Evolutionary conservation across 2,113 vertebrate genomes (phyloP).

Genomic region (Centropristis striata): DNA sequence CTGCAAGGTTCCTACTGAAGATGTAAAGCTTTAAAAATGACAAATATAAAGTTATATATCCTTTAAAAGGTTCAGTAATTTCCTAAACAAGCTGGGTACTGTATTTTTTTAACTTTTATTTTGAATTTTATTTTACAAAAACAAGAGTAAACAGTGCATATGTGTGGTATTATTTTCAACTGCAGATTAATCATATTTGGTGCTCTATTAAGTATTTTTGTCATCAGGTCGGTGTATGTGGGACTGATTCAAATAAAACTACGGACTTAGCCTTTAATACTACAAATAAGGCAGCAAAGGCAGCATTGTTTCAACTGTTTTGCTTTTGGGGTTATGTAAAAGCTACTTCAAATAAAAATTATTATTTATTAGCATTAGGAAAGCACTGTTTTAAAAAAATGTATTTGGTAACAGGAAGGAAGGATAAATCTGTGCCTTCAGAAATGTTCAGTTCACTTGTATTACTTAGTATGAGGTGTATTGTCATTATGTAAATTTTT

Average conservation of each 20-base stretch:
- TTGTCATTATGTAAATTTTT: background rate
- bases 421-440: background rate
- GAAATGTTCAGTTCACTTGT: background rate
- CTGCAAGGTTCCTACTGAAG: background rate
- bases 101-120: too few relatives aligned
- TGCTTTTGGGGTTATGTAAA: background rate
- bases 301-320: background rate
- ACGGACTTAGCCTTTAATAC: background rate
- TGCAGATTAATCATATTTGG: too few relatives aligned
- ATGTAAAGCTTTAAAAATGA: background rate
- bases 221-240: too few relatives aligned
- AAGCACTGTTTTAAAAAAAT: background rate
- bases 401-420: background rate
- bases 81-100: too few relatives aligned
- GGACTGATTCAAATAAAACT: background rate
- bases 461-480: background rate
- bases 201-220: too few relatives aligned
- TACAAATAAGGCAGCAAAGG: background rate
- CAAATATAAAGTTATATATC: background rate
- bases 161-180: too few relatives aligned
- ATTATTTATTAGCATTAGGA: background rate
- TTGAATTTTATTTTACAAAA: too few relatives aligned
- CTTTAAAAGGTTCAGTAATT: too few relatives aligned
- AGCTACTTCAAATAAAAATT: background rate
- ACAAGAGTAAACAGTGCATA: too few relatives aligned